A percentile compares a stretch with the other conserved stretches of the same genome.
Conservation (phyloP, 2,797 vertebrate species). For the Enteromius paludinosus region DNA sequence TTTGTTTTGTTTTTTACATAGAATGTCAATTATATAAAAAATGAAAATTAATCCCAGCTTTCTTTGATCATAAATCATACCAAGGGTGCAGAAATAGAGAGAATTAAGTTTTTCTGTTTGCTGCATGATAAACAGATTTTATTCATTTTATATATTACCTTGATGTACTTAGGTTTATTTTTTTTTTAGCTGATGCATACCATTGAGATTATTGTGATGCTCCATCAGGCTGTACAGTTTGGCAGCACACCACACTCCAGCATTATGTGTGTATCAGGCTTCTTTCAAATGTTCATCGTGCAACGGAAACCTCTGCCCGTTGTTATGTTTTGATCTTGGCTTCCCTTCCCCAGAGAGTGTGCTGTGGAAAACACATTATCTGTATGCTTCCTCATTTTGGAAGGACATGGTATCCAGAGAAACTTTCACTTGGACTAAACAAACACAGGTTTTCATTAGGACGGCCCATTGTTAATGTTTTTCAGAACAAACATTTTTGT, state of each 20-base stretch:
- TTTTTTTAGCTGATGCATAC: neutral
- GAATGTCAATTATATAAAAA: too few relatives aligned
- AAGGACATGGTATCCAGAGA: neutral
- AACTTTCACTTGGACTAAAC: conserved; percentile 25
- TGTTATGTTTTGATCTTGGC: conserved; percentile 39
- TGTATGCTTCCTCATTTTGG: conserved; percentile 9
- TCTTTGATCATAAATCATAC: too few relatives aligned
- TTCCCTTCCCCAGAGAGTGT: conserved; percentile 49
- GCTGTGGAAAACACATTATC: conserved; percentile 39
- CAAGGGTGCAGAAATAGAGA: too few relatives aligned
- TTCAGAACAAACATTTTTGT: neutral
- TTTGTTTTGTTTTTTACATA: too few relatives aligned
- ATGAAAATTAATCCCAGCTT: too few relatives aligned
- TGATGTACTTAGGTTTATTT: neutral
- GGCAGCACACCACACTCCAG: neutral
- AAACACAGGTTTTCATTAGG: neutral
- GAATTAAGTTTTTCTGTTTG: neutral
- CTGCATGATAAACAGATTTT: neutral
- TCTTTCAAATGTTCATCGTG: neutral
- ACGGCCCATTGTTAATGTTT: neutral
- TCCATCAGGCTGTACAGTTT: neutral
- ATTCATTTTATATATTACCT: neutral
- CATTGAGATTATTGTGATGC: neutral
- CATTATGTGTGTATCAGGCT: neutral
- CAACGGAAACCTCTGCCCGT: conserved; percentile 14